Evolutionary conservation across 2,797 vertebrate genomes (phyloP), one percentile per base, ranked within the genome.

Genomic region (Semaprochilodus insignis): DNA sequence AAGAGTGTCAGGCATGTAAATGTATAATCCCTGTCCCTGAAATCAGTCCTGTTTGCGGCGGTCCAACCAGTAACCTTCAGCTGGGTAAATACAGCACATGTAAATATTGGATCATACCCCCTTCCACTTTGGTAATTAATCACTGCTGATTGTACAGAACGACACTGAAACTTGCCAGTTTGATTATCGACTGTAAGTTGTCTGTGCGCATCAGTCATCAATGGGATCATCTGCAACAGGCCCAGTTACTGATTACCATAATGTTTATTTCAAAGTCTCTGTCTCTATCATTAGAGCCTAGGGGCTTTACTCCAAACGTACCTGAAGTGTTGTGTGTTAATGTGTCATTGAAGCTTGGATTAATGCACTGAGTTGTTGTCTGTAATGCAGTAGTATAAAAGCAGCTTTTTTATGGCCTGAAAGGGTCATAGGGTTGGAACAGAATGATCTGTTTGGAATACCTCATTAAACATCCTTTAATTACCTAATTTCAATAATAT

Each of bases 31-130:
- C 80, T 76, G 23, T 48, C 52, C 80, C n/a, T 55, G 48, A 65
- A 31, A 51, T 72, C 48, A 4, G n/a, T 27, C 21, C 36, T 44
- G 5, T 44, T 70, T 8, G 14, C 19, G 70, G 59, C 19, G 34
- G 40, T 6, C 10, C 7, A 17, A 8, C 19, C 74, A 60, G 57
- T 52, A 66, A 57, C n/a, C 67, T 72, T 78, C 81, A 78, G 81
- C 75, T 83, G 81, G n/a, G 23, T 66, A 83, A 82, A 82, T 72
- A 77, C n/a, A 3, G 48, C 55, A 54, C 16, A 34, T 54, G 65
- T 75, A 81, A 81, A 81, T 81, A 77, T 82, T 62, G 13, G 19
- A n/a, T 31, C 67, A 34, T 23, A 23, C 31, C 63, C 19, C 34
- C 34, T 2, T 54, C 51, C 70, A 27, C 23, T 54, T 31, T 73